These are phyloP conservation scores for Galeopterus variegatus DNA, from an alignment of 2,113 vertebrate species.

Conservation along the genomic window DNA sequence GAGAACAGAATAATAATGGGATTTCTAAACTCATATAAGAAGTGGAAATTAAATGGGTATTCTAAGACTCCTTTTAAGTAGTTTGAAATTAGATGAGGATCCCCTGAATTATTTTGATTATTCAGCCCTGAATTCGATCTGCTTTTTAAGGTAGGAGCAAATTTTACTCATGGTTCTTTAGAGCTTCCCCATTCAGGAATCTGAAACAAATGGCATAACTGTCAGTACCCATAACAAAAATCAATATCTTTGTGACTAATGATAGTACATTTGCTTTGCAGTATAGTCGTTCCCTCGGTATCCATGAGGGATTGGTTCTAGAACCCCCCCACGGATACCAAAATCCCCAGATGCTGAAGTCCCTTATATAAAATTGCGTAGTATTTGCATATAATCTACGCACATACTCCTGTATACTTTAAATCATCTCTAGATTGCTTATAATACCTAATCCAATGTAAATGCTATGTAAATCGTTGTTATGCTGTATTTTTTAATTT, in stretches of 20 bases:
- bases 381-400: too few species aligned
- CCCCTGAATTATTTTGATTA: slow-evolving; percentile 52
- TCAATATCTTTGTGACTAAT: background rate
- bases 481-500: too few species aligned
- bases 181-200: background rate
- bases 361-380: too few species aligned
- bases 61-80: slow-evolving; percentile 20
- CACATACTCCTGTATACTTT: too few species aligned
- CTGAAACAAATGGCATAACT: background rate
- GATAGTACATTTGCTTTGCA: background rate
- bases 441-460: too few species aligned
- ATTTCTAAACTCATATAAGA: slow-evolving; percentile 55
- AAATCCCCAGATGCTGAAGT: too few species aligned
- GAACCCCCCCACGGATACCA: too few species aligned
- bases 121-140: slow-evolving; percentile 32
- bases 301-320: too few species aligned
- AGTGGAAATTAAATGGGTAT: background rate
- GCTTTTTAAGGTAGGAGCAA: slow-evolving; percentile 52
- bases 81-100: slow-evolving; percentile 1
- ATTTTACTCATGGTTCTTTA: slow-evolving; percentile 23
- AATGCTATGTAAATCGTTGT: too few species aligned
- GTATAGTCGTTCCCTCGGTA: too few species aligned
- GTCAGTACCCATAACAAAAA: background rate
- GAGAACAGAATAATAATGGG: slow-evolving; percentile 19
- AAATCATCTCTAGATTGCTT: too few species aligned